These are phyloP conservation scores for Nyctalus aviator DNA, from an alignment of 2,797 vertebrate genomes.

Conservation along the genomic window DNA sequence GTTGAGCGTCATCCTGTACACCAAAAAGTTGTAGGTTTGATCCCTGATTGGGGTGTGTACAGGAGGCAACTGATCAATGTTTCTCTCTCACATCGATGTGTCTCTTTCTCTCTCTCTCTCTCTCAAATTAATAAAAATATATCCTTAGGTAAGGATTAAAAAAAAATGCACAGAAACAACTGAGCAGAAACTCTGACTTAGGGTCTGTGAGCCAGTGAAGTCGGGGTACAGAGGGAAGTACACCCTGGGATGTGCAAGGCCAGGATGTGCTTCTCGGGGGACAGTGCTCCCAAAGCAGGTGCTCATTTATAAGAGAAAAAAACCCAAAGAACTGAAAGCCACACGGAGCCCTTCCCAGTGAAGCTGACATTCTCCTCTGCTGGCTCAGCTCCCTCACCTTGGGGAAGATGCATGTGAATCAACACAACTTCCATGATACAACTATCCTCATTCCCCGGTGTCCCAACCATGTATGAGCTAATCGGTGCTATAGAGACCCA, in stretches of 20 bases:
- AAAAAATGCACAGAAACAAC: not conserved
- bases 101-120: not conserved
- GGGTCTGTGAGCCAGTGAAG: not conserved
- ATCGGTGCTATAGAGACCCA: not conserved
- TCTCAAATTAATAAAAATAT: not conserved
- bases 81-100: not conserved
- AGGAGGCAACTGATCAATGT: not conserved
- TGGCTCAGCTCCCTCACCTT: not conserved
- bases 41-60: not conserved
- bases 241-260: not conserved
- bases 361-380: not conserved
- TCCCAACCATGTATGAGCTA: not conserved
- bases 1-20: not conserved
- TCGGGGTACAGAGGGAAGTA: not conserved
- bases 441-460: not conserved
- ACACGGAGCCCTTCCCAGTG: not conserved
- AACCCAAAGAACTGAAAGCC: not conserved
- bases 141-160: not conserved
- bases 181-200: not conserved
- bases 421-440: not conserved
- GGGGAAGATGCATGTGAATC: not conserved
- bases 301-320: constrained; percentile 8
- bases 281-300: too few relatives aligned
- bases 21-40: not conserved
- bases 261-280: not conserved